phyloP scores from a whole-genome alignment of 2,797 vertebrate species.

The Paedocypris micromegethes region DNA sequence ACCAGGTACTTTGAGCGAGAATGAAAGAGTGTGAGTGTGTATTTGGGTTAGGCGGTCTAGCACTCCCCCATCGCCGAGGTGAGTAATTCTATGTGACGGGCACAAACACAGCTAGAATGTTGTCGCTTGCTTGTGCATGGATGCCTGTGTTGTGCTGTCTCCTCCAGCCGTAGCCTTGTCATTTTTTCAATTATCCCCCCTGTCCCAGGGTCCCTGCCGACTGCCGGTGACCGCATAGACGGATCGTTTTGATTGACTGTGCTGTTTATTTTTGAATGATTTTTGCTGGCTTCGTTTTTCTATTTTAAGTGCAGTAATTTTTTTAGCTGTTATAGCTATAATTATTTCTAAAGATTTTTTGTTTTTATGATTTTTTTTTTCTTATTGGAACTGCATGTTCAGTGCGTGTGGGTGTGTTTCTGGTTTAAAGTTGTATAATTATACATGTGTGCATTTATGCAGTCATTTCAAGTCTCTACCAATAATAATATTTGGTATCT shows the following conservation, averaged over 20 bases:
- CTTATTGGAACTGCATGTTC: too few species aligned
- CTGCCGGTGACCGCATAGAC: conserved; percentile 56
- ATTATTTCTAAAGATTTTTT: too few species aligned
- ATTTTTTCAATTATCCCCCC: conserved; percentile 75
- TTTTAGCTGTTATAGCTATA: too few species aligned
- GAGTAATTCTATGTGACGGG: conserved; percentile 72
- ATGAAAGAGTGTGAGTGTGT: conserved; percentile 34
- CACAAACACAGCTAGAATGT: conserved; percentile 72
- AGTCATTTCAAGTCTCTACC: too few species aligned
- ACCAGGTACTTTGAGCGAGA: conserved; percentile 29
- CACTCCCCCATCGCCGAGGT: conserved; percentile 57
- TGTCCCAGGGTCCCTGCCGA: conserved; percentile 61
- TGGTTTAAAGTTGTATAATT: too few species aligned
- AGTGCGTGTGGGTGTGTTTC: too few species aligned
- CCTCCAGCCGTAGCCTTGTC: conserved; percentile 65
- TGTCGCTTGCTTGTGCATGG: conserved; percentile 33
- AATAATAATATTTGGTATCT: too few species aligned
- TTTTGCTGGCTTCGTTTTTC: conserved; percentile 57
- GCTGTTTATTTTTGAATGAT: conserved; percentile 71
- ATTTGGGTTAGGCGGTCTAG: conserved; percentile 43
- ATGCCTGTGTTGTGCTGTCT: conserved; percentile 43
- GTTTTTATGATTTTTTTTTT: too few species aligned
- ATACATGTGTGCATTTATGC: too few species aligned
- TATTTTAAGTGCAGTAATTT: conserved; percentile 11
- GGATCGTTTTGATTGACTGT: conserved; percentile 71